Evolutionary conservation across 2,113 vertebrate species (phyloP), one percentile per base, ranked within the genome.

Genomic region (Columba livia): DNA sequence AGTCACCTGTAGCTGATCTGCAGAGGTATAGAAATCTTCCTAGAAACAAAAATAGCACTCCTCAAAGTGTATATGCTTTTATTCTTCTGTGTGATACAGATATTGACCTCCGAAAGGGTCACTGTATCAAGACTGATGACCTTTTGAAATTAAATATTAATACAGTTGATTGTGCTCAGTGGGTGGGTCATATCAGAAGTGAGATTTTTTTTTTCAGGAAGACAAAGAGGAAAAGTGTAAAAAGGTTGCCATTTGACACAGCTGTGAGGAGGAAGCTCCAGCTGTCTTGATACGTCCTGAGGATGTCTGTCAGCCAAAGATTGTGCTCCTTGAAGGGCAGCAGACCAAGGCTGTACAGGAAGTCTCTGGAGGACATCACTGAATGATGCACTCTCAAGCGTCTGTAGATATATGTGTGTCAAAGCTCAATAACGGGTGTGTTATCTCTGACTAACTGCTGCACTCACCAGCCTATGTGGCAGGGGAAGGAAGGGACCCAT

Each of bases 251-350:
- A 7, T 72, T 61, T 91, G 85, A 71, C 85, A 77, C 34, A 89
- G 44, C 88, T 74, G 44, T 48, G 56, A 65, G 75, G 17, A 91
- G 85, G 89, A 97, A 94, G 62, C 62, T 69, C 48, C 58, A 85
- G 62, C 70, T 75, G 78, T 19, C 89, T 56, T 82, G 66, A 32
- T 69, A 50, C 70, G 69, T 94, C 85, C 92, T 82, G 90, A 96
- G 85, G 92, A 91, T 88, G 48, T 95, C 62, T 95, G 74, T 69
- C 50, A 75, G 81, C 34, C 66, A 69, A 53, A 94, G 92, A 90
- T 61, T 60, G 21, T 75, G 28, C 74, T 82, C 71, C 15, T 31
- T 36, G 67, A 66, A 93, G 58, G 79, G 90, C 90, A 38, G 48
- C 65, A 88, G 66, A 79, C 44, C 57, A 71, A 36, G 74, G 21